Evolutionary conservation across 1,140 invertebrate genomes (phyloP), one percentile per base, ranked within the genome.

Genomic region (Holotrichia oblita): DNA sequence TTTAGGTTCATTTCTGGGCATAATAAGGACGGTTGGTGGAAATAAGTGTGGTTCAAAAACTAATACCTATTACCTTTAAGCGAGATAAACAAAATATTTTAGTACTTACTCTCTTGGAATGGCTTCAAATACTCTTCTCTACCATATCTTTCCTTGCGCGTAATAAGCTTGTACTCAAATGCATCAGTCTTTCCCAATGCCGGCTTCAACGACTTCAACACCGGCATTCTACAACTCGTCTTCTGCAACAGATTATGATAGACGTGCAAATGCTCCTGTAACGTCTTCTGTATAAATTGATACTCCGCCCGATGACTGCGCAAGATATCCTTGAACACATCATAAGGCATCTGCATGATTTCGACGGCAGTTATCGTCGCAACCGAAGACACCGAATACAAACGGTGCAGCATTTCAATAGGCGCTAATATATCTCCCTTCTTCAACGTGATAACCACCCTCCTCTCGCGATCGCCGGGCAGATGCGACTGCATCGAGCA

Each of bases 401-500:
- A 7, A 8, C 69, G 40, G 14, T 78, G 77, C 3, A 78, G 22
- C n/a, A 78, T 22, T 34, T 78, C 77, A 6, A 78, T 14, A 0
- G 69, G 41, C 24, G 77, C 64, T 2, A 78, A 40, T 3, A 73
- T 73, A 59, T 78, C 77, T 9, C 77, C 77, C 12, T 24, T 9
- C 44, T 78, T 78, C 72, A 78, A 73, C 6, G 40, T 78, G 10
- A 73, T 20, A 0, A 34, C 24, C 6, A 8, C 8, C 6, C 55
- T 12, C 2, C 77, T 20, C 24, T 78, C 77, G 2, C n/a, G 4
- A 24, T 78, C 77, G 0, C 77, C 69, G 9, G 64, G 40, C 42
- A 78, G 22, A 17, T 22, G 17, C 34, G 77, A 78, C 6, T 3
- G 27, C 77, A 78, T 73, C 24, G 17, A 24, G n/a, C 77, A 78